A percentile compares a stretch with the other conserved stretches of the same genome.
These are phyloP conservation scores for Psilopsiagon aymara DNA, from an alignment of 2,113 vertebrate species.

Conservation along the genomic window DNA sequence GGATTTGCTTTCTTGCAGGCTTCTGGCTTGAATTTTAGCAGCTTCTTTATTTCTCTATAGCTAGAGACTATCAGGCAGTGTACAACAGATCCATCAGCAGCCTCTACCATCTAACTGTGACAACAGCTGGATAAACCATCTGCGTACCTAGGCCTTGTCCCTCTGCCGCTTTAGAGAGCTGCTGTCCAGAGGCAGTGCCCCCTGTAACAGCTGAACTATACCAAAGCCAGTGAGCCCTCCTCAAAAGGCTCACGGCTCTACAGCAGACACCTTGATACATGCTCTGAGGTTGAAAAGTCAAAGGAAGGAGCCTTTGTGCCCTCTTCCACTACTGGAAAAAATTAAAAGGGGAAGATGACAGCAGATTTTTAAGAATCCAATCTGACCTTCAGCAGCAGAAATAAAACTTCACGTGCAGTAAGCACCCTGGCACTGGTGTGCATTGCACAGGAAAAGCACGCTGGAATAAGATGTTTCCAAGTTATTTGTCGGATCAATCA, in stretches of 20 bases:
- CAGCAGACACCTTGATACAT: fast-evolving
- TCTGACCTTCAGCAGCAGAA: background rate
- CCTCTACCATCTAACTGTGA: background rate
- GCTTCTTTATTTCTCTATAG: background rate
- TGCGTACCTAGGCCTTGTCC: background rate
- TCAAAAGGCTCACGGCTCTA: background rate
- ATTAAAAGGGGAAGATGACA: fast-evolving
- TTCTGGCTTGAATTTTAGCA: background rate
- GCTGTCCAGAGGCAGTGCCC: fast-evolving
- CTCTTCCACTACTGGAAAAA: background rate
- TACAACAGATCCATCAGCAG: background rate
- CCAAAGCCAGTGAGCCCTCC: background rate
- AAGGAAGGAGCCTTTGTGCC: background rate
- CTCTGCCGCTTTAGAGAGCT: background rate
- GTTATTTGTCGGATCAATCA: background rate
- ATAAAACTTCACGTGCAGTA: background rate
- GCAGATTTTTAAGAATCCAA: background rate
- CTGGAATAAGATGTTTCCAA: background rate
- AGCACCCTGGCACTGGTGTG: background rate
- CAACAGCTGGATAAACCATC: background rate
- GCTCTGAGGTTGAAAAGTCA: background rate
- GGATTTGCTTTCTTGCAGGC: background rate
- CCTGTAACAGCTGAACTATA: background rate
- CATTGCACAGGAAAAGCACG: background rate
- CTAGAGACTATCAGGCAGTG: background rate